A percentile compares a stretch with the other conserved stretches of the same genome.
These are phyloP conservation scores for Chiroxiphia lanceolata DNA, from an alignment of 2,797 vertebrate species.

Conservation along the genomic window DNA sequence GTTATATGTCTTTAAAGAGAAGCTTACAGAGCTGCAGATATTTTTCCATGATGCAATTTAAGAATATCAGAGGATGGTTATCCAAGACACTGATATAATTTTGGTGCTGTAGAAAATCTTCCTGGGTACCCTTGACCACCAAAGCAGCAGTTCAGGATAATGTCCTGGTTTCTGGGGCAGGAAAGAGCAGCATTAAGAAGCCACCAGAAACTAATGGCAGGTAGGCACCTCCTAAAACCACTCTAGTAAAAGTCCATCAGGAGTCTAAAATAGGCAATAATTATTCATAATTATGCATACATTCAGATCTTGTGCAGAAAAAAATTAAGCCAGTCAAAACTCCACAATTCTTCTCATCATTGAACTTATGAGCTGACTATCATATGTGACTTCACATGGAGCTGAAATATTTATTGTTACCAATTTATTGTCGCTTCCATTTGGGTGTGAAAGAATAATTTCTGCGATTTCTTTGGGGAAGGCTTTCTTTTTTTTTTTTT, in stretches of 20 bases:
- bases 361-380: conserved; percentile 30
- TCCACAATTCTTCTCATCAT: neutral
- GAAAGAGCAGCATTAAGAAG: neutral
- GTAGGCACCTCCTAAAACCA: neutral
- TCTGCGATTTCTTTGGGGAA: conserved; percentile 72
- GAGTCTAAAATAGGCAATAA: neutral
- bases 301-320: neutral
- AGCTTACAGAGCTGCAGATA: neutral
- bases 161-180: accelerated
- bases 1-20: neutral
- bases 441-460: conserved; percentile 47
- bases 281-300: neutral
- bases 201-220: neutral
- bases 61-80: neutral
- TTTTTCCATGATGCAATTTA: neutral
- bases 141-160: neutral
- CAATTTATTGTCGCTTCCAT: conserved; percentile 21
- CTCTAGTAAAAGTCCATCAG: neutral
- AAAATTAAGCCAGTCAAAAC: neutral
- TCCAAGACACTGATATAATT: neutral
- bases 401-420: neutral
- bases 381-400: neutral
- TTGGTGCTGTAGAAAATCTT: neutral
- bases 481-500: conserved; percentile 34
- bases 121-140: neutral